Evolutionary conservation across 2,797 vertebrate species (phyloP).

Genomic region (Cyclura pinguis): DNA sequence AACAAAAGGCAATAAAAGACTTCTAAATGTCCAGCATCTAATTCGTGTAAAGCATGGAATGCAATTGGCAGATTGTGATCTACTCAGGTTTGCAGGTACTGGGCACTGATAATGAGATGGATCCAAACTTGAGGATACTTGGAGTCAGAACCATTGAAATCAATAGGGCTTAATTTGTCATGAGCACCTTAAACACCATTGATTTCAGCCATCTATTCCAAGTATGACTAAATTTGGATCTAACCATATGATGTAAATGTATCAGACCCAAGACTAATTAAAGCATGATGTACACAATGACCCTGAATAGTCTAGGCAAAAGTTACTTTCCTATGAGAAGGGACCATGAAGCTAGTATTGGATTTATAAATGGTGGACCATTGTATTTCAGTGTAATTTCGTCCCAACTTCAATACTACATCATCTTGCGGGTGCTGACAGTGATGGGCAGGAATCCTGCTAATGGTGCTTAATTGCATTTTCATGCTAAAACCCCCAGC

Average conservation of each 20-base stretch:
- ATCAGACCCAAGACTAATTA: neutral
- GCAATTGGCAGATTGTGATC: neutral
- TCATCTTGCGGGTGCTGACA: neutral
- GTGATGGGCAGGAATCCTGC: neutral
- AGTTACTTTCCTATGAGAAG: neutral
- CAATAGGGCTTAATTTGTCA: neutral
- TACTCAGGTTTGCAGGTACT: neutral
- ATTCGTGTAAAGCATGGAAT: neutral
- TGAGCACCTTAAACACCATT: neutral
- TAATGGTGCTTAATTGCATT: neutral
- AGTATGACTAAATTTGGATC: slow-evolving; percentile 1
- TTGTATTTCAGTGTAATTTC: neutral
- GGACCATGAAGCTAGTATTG: neutral
- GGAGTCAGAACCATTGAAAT: neutral
- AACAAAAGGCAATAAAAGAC: neutral
- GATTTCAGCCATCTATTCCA: neutral
- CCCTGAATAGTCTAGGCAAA: neutral
- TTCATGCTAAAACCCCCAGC: neutral
- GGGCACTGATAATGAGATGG: neutral
- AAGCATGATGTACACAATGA: neutral
- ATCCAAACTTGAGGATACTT: neutral
- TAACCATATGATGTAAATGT: neutral
- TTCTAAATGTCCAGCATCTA: neutral
- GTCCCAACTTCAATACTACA: neutral
- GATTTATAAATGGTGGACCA: neutral